Evolutionary conservation across 2,113 vertebrate species (phyloP).

Genomic region (Leptodactylus fuscus): DNA sequence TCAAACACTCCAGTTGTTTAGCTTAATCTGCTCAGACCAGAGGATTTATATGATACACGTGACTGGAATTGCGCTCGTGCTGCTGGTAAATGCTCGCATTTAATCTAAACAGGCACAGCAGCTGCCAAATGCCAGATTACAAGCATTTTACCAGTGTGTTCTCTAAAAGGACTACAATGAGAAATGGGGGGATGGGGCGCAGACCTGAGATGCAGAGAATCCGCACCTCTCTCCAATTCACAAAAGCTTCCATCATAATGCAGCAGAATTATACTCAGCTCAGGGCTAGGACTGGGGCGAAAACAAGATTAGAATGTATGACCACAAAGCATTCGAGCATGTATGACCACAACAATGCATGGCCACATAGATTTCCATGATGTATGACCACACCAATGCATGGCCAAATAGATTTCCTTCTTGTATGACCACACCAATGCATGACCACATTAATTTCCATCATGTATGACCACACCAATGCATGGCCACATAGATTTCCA

Average conservation of each 20-base stretch:
- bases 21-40: slow-evolving; percentile 34
- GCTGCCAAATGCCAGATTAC: slow-evolving; percentile 38
- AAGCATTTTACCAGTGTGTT: neutral
- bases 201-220: neutral
- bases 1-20: slow-evolving; percentile 2
- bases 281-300: neutral
- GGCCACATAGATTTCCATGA: too few relatives aligned
- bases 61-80: neutral
- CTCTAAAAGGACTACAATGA: neutral
- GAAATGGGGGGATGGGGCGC: neutral
- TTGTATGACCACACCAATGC: too few relatives aligned
- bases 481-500: too few relatives aligned
- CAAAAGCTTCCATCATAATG: neutral
- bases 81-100: slow-evolving; percentile 26
- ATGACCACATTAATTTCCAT: too few relatives aligned
- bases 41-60: slow-evolving; percentile 41
- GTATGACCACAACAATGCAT: neutral
- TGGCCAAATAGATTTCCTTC: too few relatives aligned
- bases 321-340: neutral
- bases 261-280: slow-evolving; percentile 4
- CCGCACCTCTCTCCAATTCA: neutral
- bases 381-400: too few relatives aligned
- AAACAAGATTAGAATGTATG: neutral
- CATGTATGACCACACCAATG: too few relatives aligned
- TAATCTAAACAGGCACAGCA: slow-evolving; percentile 24